phyloP scores from a whole-genome alignment of 2,797 vertebrate species.

The Clarias fuscus region DNA sequence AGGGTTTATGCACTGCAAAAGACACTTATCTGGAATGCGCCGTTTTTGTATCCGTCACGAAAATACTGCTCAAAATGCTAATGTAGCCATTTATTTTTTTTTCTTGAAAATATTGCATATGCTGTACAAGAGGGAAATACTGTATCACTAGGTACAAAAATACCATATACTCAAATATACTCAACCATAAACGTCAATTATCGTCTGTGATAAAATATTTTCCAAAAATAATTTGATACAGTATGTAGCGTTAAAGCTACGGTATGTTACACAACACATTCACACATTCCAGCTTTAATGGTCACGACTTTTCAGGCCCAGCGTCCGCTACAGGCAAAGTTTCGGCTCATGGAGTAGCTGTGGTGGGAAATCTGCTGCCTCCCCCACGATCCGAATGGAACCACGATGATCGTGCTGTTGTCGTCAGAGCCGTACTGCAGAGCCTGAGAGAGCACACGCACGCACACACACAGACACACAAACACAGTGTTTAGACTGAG shows the following conservation, averaged over 20 bases:
- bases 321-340: conserved; percentile 90
- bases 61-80: conserved; percentile 12
- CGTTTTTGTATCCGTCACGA: not conserved
- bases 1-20: not conserved
- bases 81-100: conserved; percentile 6
- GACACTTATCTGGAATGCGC: not conserved
- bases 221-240: not conserved
- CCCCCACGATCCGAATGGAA: conserved; percentile 96
- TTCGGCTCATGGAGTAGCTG: conserved; percentile 92
- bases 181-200: not conserved
- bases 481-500: conserved; percentile 4
- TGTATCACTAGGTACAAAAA: not conserved
- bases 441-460: conserved; percentile 70
- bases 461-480: conserved; percentile 25
- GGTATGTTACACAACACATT: not conserved
- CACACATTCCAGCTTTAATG: not conserved
- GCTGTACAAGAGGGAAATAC: not conserved
- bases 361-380: conserved; percentile 83
- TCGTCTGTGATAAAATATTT: not conserved
- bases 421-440: conserved; percentile 93
- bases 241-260: not conserved
- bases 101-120: not conserved
- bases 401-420: conserved; percentile 91
- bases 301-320: conserved; percentile 74
- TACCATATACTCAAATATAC: not conserved